These are phyloP conservation scores for Sarcophilus harrisii DNA, from an alignment of 2,797 vertebrate species.

Conservation along the genomic window DNA sequence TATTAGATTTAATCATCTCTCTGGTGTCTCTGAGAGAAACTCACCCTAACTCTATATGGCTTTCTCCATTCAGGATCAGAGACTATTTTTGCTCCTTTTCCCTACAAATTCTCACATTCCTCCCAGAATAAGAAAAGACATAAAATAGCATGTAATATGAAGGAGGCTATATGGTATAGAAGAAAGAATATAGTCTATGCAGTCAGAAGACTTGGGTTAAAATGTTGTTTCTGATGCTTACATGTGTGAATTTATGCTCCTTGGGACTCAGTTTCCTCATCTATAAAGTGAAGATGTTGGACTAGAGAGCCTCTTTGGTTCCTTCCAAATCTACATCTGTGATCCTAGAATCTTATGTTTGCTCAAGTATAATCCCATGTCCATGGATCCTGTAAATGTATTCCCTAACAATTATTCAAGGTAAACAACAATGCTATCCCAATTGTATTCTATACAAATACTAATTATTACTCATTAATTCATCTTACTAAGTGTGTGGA, in stretches of 20 bases:
- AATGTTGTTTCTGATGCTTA: background rate
- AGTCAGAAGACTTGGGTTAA: background rate
- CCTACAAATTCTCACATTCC: slow-evolving; percentile 19
- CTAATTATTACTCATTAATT: slow-evolving; percentile 54
- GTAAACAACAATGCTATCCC: slow-evolving; percentile 31
- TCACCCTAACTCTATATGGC: slow-evolving; percentile 6
- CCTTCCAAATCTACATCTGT: background rate
- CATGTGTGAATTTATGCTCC: background rate
- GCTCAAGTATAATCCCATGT: background rate
- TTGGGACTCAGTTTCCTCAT: background rate
- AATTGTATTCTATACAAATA: background rate
- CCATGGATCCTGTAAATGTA: background rate
- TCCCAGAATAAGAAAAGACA: background rate
- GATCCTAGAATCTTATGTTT: background rate
- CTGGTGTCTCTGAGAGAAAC: slow-evolving; percentile 50
- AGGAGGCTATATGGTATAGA: background rate
- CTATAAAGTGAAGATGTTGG: background rate
- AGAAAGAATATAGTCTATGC: background rate
- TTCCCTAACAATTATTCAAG: slow-evolving; percentile 57
- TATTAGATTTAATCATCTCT: slow-evolving; percentile 70
- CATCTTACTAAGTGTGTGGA: slow-evolving; percentile 37
- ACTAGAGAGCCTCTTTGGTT: background rate
- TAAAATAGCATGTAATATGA: background rate
- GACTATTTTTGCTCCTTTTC: background rate
- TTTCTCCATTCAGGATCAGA: background rate